Conservation (phyloP, 2,888 invertebrate species). For the Germaria angustata region DNA sequence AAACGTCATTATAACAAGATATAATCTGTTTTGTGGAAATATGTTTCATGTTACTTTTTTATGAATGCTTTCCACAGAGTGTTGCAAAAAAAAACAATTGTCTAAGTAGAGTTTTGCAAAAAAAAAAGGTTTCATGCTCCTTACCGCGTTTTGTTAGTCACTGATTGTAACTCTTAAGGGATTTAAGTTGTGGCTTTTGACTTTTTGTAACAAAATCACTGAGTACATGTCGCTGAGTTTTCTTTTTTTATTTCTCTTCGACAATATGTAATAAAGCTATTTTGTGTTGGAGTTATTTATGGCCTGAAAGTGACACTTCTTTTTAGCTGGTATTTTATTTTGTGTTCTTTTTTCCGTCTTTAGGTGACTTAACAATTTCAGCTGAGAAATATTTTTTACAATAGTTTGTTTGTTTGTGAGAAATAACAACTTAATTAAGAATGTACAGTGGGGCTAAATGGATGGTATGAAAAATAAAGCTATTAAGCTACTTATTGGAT, state of each 20-base stretch:
- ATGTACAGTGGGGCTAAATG: neutral
- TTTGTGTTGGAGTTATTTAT: conserved; percentile 48
- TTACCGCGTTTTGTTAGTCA: conserved; percentile 18
- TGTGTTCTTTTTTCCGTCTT: conserved; percentile 46
- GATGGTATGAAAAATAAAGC: neutral
- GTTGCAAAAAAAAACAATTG: neutral
- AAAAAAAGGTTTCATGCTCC: conserved; percentile 30
- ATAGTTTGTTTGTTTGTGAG: neutral
- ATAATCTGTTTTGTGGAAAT: conserved; percentile 14
- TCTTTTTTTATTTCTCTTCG: neutral
- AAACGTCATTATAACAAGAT: conserved; percentile 43
- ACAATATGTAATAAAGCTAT: conserved; percentile 37
- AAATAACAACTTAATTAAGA: conserved; percentile 19
- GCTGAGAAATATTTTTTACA: neutral
- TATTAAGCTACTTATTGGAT: too few species aligned
- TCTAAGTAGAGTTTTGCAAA: too few species aligned
- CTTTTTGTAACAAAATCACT: conserved; percentile 33
- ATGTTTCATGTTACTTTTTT: neutral
- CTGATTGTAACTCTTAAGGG: conserved; percentile 57
- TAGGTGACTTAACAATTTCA: conserved; percentile 10
- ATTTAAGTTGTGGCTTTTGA: conserved; percentile 29
- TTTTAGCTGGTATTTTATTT: conserved; percentile 5
- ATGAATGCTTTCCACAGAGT: neutral
- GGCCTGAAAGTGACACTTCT: conserved; percentile 44
- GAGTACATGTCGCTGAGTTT: neutral